Evolutionary conservation across 2,797 vertebrate species (phyloP), one percentile per base, ranked within the genome.

Genomic region (Anguilla megastoma): DNA sequence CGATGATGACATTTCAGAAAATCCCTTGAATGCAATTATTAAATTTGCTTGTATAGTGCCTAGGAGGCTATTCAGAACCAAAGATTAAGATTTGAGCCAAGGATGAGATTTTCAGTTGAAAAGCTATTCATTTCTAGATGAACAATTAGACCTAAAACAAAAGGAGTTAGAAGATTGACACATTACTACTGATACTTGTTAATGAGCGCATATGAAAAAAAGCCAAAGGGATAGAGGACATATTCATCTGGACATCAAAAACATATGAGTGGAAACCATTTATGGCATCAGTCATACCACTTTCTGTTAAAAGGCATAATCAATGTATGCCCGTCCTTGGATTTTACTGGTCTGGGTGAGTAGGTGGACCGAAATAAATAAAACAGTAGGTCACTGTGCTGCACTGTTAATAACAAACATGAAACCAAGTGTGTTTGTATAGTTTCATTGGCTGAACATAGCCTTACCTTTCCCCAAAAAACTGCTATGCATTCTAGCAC

Each of bases 41-140:
- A 45, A 41, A 79, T 36, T 45, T 7, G 45, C 69, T 74, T 74
- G n/a, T 33, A 79, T 79, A 79, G 74, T 45, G 74, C 74, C 74
- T 33, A 3, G 36, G 36, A 79, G 69, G 69, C 69, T 74, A 12
- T 14, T 27, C 33, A 27, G 27, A 33, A 74, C 0, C 0, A 4
- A 79, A 79, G 36, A 45, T 79, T 6, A 79, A 45, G 36, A 79
- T 45, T 18, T 45, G 36, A 79, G 74, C 36, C 36, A 45, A 79
- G 36, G 36, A 79, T 79, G 74, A 41, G 18, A 79, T 79, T 76
- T 76, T 76, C 71, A 14, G 41, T 12, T 79, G 33, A 79, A 79
- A 79, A 33, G 74, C 5, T 79, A 30, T 79, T 79, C 10, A 79
- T 45, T 79, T 79, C 16, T 5, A 79, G 4, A 18, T 18, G 16